Conservation (phyloP, 2,888 invertebrate genomes). For the Drosophila flavopinicola region DNA sequence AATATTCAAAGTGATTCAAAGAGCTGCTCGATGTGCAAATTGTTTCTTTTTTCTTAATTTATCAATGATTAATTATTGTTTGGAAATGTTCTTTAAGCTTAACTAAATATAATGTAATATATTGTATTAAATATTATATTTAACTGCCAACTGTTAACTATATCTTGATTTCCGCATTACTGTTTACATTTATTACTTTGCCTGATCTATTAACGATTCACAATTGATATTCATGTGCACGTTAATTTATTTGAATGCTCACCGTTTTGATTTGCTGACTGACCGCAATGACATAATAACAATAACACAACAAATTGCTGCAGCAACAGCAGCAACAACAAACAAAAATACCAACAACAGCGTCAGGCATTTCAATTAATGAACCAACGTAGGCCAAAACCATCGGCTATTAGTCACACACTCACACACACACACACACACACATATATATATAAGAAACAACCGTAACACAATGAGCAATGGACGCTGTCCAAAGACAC, state of each 20-base stretch:
- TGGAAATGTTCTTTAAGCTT: neutral
- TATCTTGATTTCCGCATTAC: conserved; percentile 20
- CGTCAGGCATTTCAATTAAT: conserved; percentile 66
- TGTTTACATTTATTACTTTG: conserved; percentile 1
- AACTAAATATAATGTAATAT: neutral
- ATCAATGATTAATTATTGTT: neutral
- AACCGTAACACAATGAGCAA: conserved; percentile 41
- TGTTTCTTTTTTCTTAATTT: too few species aligned
- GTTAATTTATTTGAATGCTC: conserved; percentile 44
- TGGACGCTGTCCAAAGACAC: conserved; percentile 47
- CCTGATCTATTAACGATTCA: conserved; percentile 28
- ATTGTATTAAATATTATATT: too few species aligned
- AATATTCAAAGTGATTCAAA: neutral
- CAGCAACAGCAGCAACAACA: conserved; percentile 29
- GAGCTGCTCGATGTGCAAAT: too few species aligned
- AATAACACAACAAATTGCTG: conserved; percentile 51
- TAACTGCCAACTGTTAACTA: neutral
- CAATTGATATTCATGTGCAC: conserved; percentile 41
- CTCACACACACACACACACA: conserved; percentile 16
- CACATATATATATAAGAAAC: conserved; percentile 5
- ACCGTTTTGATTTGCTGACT: conserved; percentile 42
- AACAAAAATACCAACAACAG: conserved; percentile 38
- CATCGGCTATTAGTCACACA: conserved; percentile 70
- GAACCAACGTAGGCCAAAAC: conserved; percentile 64
- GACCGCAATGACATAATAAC: conserved; percentile 73